Base-by-base conservation (phyloP, 1,140 invertebrate genomes). In the Drosophila hydei region DNA sequence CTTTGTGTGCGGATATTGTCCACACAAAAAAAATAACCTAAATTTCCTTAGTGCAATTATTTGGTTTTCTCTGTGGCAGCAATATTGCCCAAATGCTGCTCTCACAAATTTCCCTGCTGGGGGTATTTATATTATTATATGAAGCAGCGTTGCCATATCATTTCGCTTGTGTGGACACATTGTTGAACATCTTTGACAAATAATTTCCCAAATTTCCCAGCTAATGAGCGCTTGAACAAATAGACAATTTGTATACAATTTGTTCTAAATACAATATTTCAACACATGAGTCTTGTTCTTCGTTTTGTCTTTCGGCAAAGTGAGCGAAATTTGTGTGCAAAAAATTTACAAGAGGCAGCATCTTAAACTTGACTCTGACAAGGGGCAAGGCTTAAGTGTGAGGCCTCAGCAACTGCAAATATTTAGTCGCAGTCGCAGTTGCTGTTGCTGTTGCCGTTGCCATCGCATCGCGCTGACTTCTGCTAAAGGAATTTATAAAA, bases 401-500 rank as follows among this genome's bases (percentile, higher is more conserved):
- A 51, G 64, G 64, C 61, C 38, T 51, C 62, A 52, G 27, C 54
- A 58, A 58, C 63, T 51, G 64, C 70, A 72, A 68, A 72, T 68
- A 72, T 72, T 72, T 72, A 60, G 62, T 67, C 47, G 54, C 47
- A 42, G 69, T 71, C 61, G 60, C 12, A 1, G 64, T 51, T n/a
- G 58, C 3, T 16, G 45, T 9, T 12, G 67, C 50, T 3, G 33
- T 38, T n/a, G 52, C 27, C 7, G 54, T 40, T 14, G 54, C 42
- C n/a, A 23, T 25, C 55, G 23, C 21, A 51, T 11, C 52, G 52
- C 55, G 38, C 68, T 81, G 75, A 88, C 83, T 88, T 79, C 70
- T 77, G 52, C 72, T 71, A 73, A 80, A 88, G 84, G 83, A 88
- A 88, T 88, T 88, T 88, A 75, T 88, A 87, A 83, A 89, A 83